A percentile compares a stretch with the other conserved stretches of the same genome.
phyloP scores from a whole-genome alignment of 2,113 vertebrate genomes.

The Taurulus bubalis region DNA sequence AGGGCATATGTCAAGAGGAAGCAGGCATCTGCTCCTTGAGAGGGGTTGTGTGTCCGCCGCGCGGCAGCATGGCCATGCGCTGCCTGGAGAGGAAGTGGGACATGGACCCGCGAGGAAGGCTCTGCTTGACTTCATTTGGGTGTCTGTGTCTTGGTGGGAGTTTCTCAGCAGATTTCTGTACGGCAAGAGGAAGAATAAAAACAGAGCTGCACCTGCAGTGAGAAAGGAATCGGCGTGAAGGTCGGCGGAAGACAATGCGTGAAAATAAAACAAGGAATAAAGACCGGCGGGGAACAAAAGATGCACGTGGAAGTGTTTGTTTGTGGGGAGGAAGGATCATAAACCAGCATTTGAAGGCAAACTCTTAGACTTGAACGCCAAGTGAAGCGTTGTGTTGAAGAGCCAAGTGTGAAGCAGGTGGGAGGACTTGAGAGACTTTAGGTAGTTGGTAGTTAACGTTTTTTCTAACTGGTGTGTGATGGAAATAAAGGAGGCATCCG shows the following conservation, averaged over 20 bases:
- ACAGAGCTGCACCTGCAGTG: slow-evolving; percentile 22
- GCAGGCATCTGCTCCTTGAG: slow-evolving; percentile 82
- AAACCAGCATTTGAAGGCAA: slow-evolving; percentile 9
- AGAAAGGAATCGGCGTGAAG: slow-evolving; percentile 17
- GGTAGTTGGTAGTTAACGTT: slow-evolving; percentile 1
- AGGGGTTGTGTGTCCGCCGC: slow-evolving; percentile 65
- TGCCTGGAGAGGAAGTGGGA: slow-evolving; percentile 59
- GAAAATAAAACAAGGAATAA: slow-evolving; percentile 14
- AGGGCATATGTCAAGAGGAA: slow-evolving; percentile 80
- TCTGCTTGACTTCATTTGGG: slow-evolving; percentile 46
- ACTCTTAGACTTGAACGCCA: slow-evolving; percentile 38
- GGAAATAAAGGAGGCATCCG: background rate
- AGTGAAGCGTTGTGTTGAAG: slow-evolving; percentile 19
- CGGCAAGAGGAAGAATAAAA: background rate
- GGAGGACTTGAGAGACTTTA: background rate
- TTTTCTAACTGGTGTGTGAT: slow-evolving; percentile 2
- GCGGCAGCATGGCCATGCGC: slow-evolving; percentile 53
- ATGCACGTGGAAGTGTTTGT: slow-evolving; percentile 3
- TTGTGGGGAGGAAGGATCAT: slow-evolving; percentile 10
- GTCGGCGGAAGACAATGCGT: slow-evolving; percentile 17
- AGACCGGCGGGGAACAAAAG: slow-evolving; percentile 5
- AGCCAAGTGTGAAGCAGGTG: slow-evolving; percentile 32
- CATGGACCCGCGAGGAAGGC: slow-evolving; percentile 48
- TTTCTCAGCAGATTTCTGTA: slow-evolving; percentile 15
- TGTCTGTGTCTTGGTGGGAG: slow-evolving; percentile 39